Evolutionary conservation across 1,140 invertebrate species (phyloP), one percentile per base, ranked within the genome.

Genomic region (Araneus ventricosus): DNA sequence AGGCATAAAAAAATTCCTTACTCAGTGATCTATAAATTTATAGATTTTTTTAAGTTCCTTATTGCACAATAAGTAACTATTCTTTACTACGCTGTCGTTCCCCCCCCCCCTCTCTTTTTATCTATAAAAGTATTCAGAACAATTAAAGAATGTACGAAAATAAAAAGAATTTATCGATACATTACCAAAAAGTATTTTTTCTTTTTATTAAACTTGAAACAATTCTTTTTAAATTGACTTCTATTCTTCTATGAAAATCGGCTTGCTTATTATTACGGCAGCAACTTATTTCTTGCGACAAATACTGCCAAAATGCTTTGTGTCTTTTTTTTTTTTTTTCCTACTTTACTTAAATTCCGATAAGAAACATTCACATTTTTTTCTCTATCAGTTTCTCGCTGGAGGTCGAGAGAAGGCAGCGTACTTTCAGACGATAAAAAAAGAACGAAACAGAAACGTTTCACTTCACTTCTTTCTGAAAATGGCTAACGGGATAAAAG

Each of bases 401-500:
- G 4, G 70, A 75, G 70, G 63, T n/a, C 63, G 7, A 14, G 63
- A 27, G 27, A 67, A 30, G 63, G 63, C 63, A 27, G 8, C 63
- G 27, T 67, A 27, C 24, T 27, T 27, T 67, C 27, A 27, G 27
- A 67, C n/a, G 27, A 27, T 61, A 67, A 67, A 67, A 75, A 75
- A 75, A 30, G 37, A 75, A 75, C 22, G 34, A 75, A 75, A 75
- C 30, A 37, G 30, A 75, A 75, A 37, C 70, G 70, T 75, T 75
- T 30, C 34, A 75, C 30, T 75, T 75, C 70, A 30, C 34, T 75
- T 75, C 70, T 30, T 75, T 75, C 70, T 75, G 1, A 75, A 75
- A 75, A 75, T 75, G 70, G 70, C 70, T 75, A 75, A 75, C 70
- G 14, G 30, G 70, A 75, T 75, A 75, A 75, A 34, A 75, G 70